Evolutionary conservation across 2,888 invertebrate genomes (phyloP).

Genomic region (Phlogophora meticulosa): DNA sequence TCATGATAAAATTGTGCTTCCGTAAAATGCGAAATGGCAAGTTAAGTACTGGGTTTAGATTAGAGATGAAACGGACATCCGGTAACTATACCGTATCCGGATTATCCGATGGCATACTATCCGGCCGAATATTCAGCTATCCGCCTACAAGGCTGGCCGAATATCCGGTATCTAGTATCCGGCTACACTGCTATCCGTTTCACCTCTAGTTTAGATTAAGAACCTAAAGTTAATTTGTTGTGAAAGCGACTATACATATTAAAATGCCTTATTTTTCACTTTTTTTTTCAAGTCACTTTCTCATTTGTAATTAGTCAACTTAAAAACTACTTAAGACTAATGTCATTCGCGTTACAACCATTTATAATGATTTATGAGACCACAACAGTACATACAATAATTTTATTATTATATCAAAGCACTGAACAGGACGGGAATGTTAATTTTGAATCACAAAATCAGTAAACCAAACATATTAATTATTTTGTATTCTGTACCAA

Average conservation of each 20-base stretch:
- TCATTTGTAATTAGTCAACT: slow-evolving; percentile 54
- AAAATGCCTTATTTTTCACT: slow-evolving; percentile 1
- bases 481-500: slow-evolving; percentile 26
- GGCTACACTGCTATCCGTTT: too few relatives aligned
- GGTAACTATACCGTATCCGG: too few relatives aligned
- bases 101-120: too few relatives aligned
- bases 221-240: slow-evolving; percentile 33
- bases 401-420: slow-evolving; percentile 72
- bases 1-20: slow-evolving; percentile 57
- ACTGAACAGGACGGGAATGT: slow-evolving; percentile 82
- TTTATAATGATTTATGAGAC: slow-evolving; percentile 80
- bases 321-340: slow-evolving; percentile 70
- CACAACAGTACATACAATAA: slow-evolving; percentile 75
- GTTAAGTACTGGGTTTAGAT: slow-evolving; percentile 63
- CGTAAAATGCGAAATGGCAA: slow-evolving; percentile 68
- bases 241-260: slow-evolving; percentile 17
- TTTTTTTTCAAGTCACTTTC: slow-evolving; percentile 22
- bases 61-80: too few relatives aligned
- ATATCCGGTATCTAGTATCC: too few relatives aligned
- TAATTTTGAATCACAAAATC: slow-evolving; percentile 80
- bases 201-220: too few relatives aligned
- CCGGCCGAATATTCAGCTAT: too few relatives aligned
- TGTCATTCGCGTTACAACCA: slow-evolving; percentile 82
- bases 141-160: too few relatives aligned
- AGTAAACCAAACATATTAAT: slow-evolving; percentile 44